These are phyloP conservation scores for Galendromus occidentalis DNA, from an alignment of 1,140 invertebrate genomes.

Conservation along the genomic window DNA sequence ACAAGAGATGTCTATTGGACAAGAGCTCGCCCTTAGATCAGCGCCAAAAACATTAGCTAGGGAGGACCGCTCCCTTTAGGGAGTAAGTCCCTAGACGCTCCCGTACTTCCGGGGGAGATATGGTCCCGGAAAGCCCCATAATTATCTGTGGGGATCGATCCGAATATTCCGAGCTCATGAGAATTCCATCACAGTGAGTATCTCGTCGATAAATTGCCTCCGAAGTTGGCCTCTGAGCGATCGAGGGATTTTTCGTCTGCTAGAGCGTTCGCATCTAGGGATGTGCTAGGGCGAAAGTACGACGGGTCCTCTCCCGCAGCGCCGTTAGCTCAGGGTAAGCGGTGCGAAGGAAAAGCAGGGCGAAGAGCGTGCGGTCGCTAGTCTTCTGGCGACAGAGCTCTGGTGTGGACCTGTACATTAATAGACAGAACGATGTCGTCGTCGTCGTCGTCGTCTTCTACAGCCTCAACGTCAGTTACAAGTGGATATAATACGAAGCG, in stretches of 20 bases:
- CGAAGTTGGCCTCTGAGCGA: neutral
- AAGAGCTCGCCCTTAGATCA: neutral
- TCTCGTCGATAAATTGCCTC: too few relatives aligned
- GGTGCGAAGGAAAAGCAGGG: neutral
- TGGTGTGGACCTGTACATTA: neutral
- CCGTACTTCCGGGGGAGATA: neutral
- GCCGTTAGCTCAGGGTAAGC: conserved; percentile 8
- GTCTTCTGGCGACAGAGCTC: conserved; percentile 7
- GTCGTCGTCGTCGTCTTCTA: too few relatives aligned
- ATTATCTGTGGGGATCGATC: neutral
- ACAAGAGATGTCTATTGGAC: neutral
- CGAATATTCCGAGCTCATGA: neutral
- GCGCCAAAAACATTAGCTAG: neutral
- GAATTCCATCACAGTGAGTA: too few relatives aligned
- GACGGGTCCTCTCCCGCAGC: neutral
- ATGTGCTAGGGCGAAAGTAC: neutral
- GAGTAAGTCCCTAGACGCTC: neutral
- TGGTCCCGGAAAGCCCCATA: neutral
- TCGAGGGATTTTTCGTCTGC: neutral
- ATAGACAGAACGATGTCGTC: neutral
- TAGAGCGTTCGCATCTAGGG: neutral
- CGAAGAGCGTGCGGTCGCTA: conserved; percentile 6
- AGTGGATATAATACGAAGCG: neutral
- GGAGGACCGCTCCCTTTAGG: conserved; percentile 11
- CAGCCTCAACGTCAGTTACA: neutral